Evolutionary conservation across 2,113 vertebrate genomes (phyloP).

Genomic region (Tragelaphus strepsiceros): DNA sequence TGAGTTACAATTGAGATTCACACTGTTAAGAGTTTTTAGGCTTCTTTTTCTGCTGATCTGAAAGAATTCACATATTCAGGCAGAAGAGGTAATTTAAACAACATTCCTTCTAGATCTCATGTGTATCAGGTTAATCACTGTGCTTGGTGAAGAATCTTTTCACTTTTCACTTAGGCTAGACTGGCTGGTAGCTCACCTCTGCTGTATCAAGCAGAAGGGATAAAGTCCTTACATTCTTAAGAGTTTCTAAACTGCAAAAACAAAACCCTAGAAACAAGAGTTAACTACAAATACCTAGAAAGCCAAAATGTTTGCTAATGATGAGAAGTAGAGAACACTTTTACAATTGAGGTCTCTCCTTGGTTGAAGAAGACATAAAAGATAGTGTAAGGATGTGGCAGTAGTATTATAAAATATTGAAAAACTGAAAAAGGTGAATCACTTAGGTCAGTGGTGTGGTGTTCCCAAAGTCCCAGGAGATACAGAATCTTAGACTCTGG

Average conservation of each 20-base stretch:
- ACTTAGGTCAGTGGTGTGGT: neutral
- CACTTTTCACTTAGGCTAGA: neutral
- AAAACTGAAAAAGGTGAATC: neutral
- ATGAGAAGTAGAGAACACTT: conserved; percentile 19
- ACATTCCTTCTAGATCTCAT: conserved; percentile 6
- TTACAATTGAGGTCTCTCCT: conserved; percentile 17
- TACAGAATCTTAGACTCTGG: neutral
- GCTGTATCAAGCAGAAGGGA: neutral
- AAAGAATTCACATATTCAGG: conserved; percentile 59
- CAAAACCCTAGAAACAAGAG: neutral
- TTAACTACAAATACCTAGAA: conserved; percentile 24
- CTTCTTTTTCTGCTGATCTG: conserved; percentile 41
- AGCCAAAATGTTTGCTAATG: neutral
- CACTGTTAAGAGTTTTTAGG: conserved; percentile 49
- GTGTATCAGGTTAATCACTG: neutral
- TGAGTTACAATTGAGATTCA: conserved; percentile 18
- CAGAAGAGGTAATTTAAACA: conserved; percentile 24
- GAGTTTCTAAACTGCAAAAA: neutral
- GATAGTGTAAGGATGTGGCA: neutral
- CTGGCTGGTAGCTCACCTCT: neutral
- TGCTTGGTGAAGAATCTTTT: neutral
- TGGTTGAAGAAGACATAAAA: neutral
- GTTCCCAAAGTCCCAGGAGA: neutral
- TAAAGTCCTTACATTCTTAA: neutral
- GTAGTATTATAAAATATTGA: conserved; percentile 30